These are phyloP conservation scores for Oncorhynchus nerka DNA, from an alignment of 2,113 vertebrate genomes.

Conservation along the genomic window DNA sequence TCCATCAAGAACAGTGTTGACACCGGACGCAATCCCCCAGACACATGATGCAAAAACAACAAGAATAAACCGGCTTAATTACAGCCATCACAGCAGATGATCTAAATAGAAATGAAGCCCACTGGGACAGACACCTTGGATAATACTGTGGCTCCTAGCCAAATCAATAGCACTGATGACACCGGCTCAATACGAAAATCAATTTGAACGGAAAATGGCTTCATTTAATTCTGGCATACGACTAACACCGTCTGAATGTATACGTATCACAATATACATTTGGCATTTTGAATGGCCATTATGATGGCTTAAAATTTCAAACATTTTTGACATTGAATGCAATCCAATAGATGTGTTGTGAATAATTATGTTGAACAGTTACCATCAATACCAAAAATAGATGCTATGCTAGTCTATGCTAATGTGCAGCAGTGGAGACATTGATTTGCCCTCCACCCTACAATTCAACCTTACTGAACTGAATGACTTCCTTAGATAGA, in stretches of 20 bases:
- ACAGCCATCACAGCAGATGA: constrained; percentile 10
- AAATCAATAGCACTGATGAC: not conserved
- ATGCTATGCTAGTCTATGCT: not conserved
- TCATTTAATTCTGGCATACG: not conserved
- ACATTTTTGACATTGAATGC: not conserved
- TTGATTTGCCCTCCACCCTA: not conserved
- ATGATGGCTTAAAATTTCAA: not conserved
- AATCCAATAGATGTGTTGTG: not conserved
- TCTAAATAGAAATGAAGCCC: constrained; percentile 8
- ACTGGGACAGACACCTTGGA: not conserved
- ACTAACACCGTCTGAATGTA: not conserved
- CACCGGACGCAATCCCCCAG: constrained; percentile 26
- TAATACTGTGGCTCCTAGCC: not conserved
- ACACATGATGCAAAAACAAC: constrained; percentile 23
- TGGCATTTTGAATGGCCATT: not conserved
- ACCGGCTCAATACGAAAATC: not conserved
- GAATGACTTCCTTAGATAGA: not conserved
- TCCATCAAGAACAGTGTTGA: constrained; percentile 21
- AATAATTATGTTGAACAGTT: not conserved
- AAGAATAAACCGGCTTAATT: constrained; percentile 33
- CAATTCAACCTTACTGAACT: not conserved
- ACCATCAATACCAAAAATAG: not conserved
- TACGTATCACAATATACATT: not conserved
- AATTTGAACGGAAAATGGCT: not conserved
- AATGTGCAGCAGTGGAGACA: not conserved